A percentile compares a stretch with the other conserved stretches of the same genome.
Evolutionary conservation across 2,113 vertebrate species (phyloP).

Genomic region (Chauna torquata): DNA sequence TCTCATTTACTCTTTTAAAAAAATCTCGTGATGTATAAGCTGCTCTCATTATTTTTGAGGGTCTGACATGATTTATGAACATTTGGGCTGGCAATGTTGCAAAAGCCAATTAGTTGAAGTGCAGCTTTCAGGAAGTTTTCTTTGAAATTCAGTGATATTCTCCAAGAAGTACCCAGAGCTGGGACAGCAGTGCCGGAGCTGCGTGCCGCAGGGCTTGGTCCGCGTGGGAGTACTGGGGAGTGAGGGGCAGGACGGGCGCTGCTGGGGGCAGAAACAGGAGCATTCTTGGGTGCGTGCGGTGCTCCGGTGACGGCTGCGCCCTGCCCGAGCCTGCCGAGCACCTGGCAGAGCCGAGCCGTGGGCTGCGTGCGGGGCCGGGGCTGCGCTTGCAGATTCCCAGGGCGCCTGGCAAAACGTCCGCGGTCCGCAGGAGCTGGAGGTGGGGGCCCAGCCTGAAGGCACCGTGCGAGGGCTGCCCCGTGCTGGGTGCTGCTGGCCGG

Average conservation of each 20-base stretch:
- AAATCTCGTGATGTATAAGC: neutral
- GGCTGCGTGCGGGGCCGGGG: fast-evolving
- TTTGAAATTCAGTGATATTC: conserved; percentile 46
- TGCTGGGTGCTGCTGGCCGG: too few species aligned
- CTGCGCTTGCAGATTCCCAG: fast-evolving
- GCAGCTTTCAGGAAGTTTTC: conserved; percentile 68
- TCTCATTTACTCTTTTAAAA: neutral
- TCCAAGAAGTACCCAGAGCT: neutral
- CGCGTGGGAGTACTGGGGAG: fast-evolving
- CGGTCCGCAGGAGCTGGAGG: neutral
- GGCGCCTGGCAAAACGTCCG: fast-evolving
- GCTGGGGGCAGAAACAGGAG: neutral
- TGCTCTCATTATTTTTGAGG: conserved; percentile 34
- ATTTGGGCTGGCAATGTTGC: neutral
- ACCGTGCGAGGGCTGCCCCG: too few species aligned
- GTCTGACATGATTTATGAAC: conserved; percentile 51
- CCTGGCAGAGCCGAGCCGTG: neutral
- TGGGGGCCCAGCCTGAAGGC: too few species aligned
- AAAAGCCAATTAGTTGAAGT: conserved; percentile 60
- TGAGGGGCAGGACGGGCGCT: neutral
- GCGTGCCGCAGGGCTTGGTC: neutral
- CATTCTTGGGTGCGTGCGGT: neutral
- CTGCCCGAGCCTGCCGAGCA: neutral
- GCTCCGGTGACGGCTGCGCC: neutral
- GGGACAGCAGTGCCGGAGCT: neutral